These are phyloP conservation scores for Drosophila sucinea DNA, from an alignment of 1,140 invertebrate genomes.

Conservation along the genomic window DNA sequence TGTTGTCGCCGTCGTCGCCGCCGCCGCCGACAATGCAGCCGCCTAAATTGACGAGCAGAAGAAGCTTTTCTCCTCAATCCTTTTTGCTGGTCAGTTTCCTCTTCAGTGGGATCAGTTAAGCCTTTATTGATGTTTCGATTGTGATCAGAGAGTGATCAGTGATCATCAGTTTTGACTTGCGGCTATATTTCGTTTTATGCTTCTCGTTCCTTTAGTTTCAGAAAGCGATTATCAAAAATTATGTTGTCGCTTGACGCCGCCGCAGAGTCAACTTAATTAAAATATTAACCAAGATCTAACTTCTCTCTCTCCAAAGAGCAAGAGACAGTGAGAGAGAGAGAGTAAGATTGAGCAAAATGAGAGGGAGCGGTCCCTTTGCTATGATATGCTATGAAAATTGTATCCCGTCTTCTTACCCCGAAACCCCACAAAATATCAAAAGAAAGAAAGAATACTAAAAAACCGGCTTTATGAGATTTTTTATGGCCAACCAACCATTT, in stretches of 20 bases:
- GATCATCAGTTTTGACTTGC: slow-evolving; percentile 4
- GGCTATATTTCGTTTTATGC: slow-evolving; percentile 24
- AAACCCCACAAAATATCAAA: slow-evolving; percentile 24
- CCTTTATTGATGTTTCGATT: slow-evolving; percentile 83
- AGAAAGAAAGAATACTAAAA: slow-evolving; percentile 49
- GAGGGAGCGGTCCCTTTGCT: background rate
- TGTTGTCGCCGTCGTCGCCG: slow-evolving; percentile 64
- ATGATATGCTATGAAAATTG: slow-evolving; percentile 23
- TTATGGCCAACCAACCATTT: slow-evolving; percentile 66
- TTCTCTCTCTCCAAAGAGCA: background rate
- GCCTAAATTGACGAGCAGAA: slow-evolving; percentile 68
- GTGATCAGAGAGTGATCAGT: slow-evolving; percentile 58
- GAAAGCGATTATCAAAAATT: slow-evolving; percentile 70
- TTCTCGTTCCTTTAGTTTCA: slow-evolving; percentile 63
- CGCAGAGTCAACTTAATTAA: slow-evolving; percentile 71
- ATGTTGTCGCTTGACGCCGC: slow-evolving; percentile 60
- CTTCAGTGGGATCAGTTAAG: slow-evolving; percentile 69
- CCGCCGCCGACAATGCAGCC: slow-evolving; percentile 36
- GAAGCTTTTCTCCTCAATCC: slow-evolving; percentile 26
- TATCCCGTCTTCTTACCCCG: slow-evolving; percentile 5
- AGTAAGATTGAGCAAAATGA: background rate
- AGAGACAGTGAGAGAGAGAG: slow-evolving; percentile 12
- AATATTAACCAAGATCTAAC: slow-evolving; percentile 47
- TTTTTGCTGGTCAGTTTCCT: slow-evolving; percentile 19
- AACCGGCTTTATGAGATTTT: slow-evolving; percentile 76